phyloP scores from a whole-genome alignment of 2,797 vertebrate genomes.

The Tamandua tetradactyla region DNA sequence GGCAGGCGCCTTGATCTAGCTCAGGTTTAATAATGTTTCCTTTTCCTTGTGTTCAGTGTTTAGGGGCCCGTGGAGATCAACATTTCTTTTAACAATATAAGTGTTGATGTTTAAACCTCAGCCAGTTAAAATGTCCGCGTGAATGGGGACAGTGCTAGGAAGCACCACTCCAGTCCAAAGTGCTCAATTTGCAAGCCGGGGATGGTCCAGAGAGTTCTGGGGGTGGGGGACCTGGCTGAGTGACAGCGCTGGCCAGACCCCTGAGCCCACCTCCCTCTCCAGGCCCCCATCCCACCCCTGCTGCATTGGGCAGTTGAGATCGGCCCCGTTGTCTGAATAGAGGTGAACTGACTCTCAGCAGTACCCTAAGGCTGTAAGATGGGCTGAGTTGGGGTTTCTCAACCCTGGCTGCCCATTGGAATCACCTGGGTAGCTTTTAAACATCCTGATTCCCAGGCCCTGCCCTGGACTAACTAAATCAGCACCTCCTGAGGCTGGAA shows the following conservation, averaged over 20 bases:
- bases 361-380: background rate
- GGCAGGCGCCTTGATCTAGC: background rate
- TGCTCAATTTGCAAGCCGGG: too few species aligned
- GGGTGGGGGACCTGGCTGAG: too few species aligned
- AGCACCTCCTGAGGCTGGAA: rapidly evolving
- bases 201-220: too few species aligned
- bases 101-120: background rate
- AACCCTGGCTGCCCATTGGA: rapidly evolving
- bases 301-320: background rate
- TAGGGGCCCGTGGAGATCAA: rapidly evolving
- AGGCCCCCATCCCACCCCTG: background rate
- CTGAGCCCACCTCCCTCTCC: background rate
- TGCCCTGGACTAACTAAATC: background rate
- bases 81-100: background rate
- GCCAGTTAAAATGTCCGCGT: background rate
- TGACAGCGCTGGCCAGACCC: too few species aligned
- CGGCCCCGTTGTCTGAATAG: rapidly evolving
- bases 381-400: background rate
- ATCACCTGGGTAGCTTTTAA: background rate
- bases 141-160: background rate
- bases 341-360: background rate
- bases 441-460: background rate
- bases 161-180: background rate
- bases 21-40: too few species aligned
- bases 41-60: background rate